A percentile compares a stretch with the other conserved stretches of the same genome.
These are phyloP conservation scores for Poicephalus gulielmi DNA, from an alignment of 2,113 vertebrate genomes.

Conservation along the genomic window DNA sequence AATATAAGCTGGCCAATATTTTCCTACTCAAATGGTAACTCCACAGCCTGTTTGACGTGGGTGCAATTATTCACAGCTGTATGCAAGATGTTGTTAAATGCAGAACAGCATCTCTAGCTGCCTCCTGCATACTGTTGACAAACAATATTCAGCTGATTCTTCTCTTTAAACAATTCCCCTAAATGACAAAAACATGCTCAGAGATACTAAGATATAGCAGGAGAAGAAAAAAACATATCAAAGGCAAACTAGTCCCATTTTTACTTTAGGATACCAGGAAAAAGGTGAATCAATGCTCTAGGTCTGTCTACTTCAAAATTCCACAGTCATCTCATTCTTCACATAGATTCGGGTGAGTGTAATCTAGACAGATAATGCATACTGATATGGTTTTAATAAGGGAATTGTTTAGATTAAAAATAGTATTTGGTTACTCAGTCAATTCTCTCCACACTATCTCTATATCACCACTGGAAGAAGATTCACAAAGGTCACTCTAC, in stretches of 20 bases:
- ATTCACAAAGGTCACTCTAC: background rate
- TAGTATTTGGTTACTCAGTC: background rate
- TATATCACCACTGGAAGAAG: background rate
- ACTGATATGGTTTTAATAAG: background rate
- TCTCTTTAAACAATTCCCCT: background rate
- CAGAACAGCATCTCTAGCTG: constrained; percentile 22
- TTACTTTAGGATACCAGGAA: background rate
- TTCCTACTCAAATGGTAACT: constrained; percentile 17
- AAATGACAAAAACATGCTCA: background rate
- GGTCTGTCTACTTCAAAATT: background rate
- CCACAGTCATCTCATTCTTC: background rate
- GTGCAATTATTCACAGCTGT: constrained; percentile 55
- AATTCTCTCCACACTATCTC: background rate
- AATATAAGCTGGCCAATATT: constrained; percentile 42
- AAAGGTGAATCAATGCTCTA: background rate
- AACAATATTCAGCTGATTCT: constrained; percentile 18
- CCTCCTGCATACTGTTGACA: background rate
- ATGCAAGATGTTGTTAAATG: constrained; percentile 48
- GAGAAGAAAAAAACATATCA: background rate
- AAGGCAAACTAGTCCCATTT: background rate
- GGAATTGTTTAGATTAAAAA: background rate
- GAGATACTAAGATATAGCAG: background rate
- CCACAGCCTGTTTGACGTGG: constrained; percentile 29
- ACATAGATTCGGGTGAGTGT: background rate
- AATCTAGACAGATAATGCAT: background rate